Base-by-base conservation (phyloP, 2,888 invertebrate genomes). In the Cryptus viduatorius region DNA sequence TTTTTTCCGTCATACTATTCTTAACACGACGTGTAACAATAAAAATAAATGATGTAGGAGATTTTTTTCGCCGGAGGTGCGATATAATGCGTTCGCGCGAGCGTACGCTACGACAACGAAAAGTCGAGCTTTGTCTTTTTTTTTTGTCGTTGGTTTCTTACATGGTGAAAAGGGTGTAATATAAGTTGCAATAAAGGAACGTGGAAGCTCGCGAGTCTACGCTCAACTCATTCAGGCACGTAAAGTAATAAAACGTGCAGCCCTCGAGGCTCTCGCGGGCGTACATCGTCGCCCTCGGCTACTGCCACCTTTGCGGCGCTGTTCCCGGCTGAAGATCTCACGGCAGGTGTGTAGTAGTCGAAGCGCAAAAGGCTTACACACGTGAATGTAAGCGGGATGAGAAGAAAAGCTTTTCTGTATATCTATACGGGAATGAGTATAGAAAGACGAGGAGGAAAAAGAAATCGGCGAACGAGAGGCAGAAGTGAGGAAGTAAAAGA, bases 201-300 rank as follows among this genome's bases (percentile, higher is more conserved):
- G 86, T 84, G 82, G 81, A 85, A 65, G 87, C 86, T 82, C 84
- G 48, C n/a, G 48, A 7, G 37, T 42, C 64, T 29, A 42, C 50
- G 61, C 29, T 82, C 76, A 82, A 86, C 86, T 89, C 88, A 85
- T 87, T 88, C 88, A 84, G 86, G 88, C 90, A 90, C 89, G 90
- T 91, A 89, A 88, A 86, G 90, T 89, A 90, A 90, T 91, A 91
- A 91, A 92, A 91, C 89, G 89, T 86, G 87, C 84, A 79, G 29
- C 82, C 80, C 82, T 85, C 68, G 79, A 83, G 56, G 67, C 82
- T 31, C 82, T 31, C 50, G 82, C 79, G 76, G 37, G 79, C 85
- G 79, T 84, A 61, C 82, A 65, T 75, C 75, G 68, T 83, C 73
- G 46, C 29, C 73, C 24, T n/a, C 31, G 44, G 73, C 73, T 29